phyloP scores from a whole-genome alignment of 1,140 invertebrate genomes.

The Anagrus nilaparvatae region DNA sequence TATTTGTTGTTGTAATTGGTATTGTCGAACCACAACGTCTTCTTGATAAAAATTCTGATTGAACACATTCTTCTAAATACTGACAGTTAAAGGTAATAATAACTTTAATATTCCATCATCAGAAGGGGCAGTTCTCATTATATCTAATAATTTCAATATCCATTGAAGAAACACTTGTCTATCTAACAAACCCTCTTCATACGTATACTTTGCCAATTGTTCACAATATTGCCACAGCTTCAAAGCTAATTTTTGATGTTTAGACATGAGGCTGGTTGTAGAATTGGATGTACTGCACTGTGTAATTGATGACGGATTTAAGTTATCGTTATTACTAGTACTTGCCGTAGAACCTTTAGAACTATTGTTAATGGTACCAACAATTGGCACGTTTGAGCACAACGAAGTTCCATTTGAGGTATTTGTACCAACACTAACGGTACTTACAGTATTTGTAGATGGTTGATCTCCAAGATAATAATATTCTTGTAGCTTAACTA shows the following conservation, averaged over 20 bases:
- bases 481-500: conserved; percentile 78
- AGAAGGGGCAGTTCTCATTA: conserved; percentile 57
- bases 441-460: conserved; percentile 17
- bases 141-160: conserved; percentile 87
- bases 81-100: conserved; percentile 72
- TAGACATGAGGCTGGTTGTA: conserved; percentile 41
- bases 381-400: conserved; percentile 14
- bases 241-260: conserved; percentile 62
- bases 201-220: conserved; percentile 80
- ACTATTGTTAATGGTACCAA: conserved; percentile 11
- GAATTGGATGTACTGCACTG: conserved; percentile 20
- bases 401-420: conserved; percentile 14
- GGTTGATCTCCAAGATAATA: conserved; percentile 49
- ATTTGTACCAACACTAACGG: conserved; percentile 16
- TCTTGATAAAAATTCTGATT: conserved; percentile 80
- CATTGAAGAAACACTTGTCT: conserved; percentile 91
- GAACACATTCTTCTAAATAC: conserved; percentile 84
- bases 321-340: conserved; percentile 32
- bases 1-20: conserved; percentile 29
- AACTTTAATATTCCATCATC: conserved; percentile 82
- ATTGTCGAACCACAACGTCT: conserved; percentile 35
- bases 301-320: conserved; percentile 30
- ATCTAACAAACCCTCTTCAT: conserved; percentile 83
- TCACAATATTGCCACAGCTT: conserved; percentile 89
- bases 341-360: conserved; percentile 18